Percentiles rank a stretch among this genome's conserved stretches.
phyloP scores from a whole-genome alignment of 1,140 invertebrate species.

The Eueides isabella region DNA sequence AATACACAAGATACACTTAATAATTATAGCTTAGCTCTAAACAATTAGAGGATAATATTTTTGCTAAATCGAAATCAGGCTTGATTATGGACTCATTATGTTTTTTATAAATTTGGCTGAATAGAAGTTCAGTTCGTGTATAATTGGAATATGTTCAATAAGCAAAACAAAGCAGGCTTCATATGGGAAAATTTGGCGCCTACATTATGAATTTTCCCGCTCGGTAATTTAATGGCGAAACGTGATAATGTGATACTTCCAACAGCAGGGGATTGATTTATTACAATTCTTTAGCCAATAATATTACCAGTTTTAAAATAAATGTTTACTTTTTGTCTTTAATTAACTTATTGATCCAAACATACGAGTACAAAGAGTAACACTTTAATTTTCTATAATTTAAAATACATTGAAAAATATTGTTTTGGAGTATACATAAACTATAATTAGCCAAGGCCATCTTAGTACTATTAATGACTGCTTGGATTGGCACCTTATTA shows the following conservation, averaged over 20 bases:
- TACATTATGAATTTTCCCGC: constrained; percentile 13
- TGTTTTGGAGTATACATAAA: too few species aligned
- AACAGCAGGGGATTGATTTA: constrained; percentile 17
- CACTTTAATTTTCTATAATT: too few species aligned
- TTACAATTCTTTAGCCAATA: constrained; percentile 4
- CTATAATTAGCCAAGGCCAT: too few species aligned
- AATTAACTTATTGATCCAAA: background rate
- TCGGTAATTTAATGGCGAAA: constrained; percentile 23
- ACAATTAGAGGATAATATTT: too few species aligned
- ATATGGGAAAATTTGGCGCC: constrained; percentile 10
- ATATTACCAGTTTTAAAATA: background rate
- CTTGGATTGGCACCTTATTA: too few species aligned
- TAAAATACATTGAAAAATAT: too few species aligned
- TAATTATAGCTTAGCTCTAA: too few species aligned
- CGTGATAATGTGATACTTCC: constrained; percentile 24
- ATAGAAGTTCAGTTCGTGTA: background rate
- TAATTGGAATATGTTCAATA: constrained; percentile 8
- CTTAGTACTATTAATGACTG: too few species aligned
- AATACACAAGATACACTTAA: too few species aligned
- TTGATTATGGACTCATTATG: too few species aligned
- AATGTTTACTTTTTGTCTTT: background rate
- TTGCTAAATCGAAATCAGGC: too few species aligned
- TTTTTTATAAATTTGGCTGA: background rate
- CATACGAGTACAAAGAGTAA: background rate
- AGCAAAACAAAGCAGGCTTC: background rate